A percentile compares a stretch with the other conserved stretches of the same genome.
Conservation (phyloP, 2,888 invertebrate species). For the Aspidiotus rigidus region DNA sequence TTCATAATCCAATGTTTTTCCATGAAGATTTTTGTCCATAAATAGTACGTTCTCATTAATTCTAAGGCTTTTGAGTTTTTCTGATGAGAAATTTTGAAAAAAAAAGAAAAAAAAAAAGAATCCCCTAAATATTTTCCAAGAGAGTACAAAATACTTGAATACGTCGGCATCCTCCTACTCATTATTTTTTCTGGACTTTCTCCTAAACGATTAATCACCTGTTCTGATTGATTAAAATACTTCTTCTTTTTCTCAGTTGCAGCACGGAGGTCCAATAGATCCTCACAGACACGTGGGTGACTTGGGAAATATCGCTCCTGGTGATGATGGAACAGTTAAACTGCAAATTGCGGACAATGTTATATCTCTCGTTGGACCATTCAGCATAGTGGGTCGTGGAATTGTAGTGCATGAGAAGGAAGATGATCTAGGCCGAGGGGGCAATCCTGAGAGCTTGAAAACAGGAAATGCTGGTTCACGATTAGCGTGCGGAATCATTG, state of each 20-base stretch:
- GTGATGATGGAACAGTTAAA: constrained; percentile 48
- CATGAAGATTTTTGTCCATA: too few species aligned
- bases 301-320: constrained; percentile 68
- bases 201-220: too few species aligned
- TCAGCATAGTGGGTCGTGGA: constrained; percentile 62
- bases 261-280: constrained; percentile 64
- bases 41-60: too few species aligned
- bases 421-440: constrained; percentile 67
- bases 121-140: too few species aligned
- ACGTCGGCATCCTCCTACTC: too few species aligned
- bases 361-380: constrained; percentile 55
- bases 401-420: constrained; percentile 63
- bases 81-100: too few species aligned
- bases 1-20: too few species aligned
- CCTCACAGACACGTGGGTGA: constrained; percentile 70
- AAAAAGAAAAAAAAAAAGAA: too few species aligned
- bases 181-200: too few species aligned
- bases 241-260: constrained; percentile 46
- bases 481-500: constrained; percentile 72
- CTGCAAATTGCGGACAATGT: constrained; percentile 56
- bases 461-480: constrained; percentile 77
- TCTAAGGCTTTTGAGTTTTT: too few species aligned
- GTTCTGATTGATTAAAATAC: too few species aligned
- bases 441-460: constrained; percentile 58
- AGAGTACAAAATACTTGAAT: too few species aligned